These are phyloP conservation scores for Myxocyprinus asiaticus DNA, from an alignment of 2,113 vertebrate species.

Conservation along the genomic window DNA sequence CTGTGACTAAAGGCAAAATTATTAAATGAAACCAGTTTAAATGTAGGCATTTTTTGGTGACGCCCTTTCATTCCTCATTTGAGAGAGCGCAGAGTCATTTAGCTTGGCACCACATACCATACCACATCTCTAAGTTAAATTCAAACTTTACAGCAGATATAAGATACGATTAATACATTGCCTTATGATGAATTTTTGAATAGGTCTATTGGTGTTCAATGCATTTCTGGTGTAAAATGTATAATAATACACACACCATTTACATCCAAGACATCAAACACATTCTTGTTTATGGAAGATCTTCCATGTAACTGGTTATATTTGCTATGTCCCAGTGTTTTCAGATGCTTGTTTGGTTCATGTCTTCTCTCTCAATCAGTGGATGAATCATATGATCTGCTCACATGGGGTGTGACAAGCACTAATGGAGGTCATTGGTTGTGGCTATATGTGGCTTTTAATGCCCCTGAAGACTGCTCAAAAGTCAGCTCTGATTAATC, in stretches of 20 bases:
- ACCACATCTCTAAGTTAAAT: background rate
- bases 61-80: background rate
- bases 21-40: no score
- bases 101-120: background rate
- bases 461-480: background rate
- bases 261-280: background rate
- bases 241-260: background rate
- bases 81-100: background rate
- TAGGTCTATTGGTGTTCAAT: background rate
- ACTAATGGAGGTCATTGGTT: background rate
- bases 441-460: background rate
- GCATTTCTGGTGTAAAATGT: background rate
- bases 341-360: slow-evolving; percentile 15
- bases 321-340: background rate
- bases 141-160: background rate
- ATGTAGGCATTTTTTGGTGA: background rate
- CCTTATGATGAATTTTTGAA: background rate
- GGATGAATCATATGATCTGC: slow-evolving; percentile 49
- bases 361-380: background rate
- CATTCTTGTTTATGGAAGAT: background rate
- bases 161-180: background rate
- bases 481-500: background rate
- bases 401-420: slow-evolving; percentile 44
- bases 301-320: background rate
- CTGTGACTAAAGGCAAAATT: no score